These are phyloP conservation scores for Ptilonorhynchus violaceus DNA, from an alignment of 2,113 vertebrate species.

Conservation along the genomic window DNA sequence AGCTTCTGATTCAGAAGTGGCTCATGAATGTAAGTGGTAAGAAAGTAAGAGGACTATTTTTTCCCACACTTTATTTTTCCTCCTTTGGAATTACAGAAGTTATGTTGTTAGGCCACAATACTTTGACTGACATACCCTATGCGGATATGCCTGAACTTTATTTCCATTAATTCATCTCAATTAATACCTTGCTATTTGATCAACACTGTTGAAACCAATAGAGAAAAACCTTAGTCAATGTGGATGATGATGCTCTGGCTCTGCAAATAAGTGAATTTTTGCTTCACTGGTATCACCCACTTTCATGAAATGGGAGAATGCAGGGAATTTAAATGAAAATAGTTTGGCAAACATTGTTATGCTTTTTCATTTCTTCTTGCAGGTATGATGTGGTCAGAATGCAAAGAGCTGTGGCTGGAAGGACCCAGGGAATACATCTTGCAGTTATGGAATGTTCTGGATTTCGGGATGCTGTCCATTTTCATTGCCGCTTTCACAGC, in stretches of 20 bases:
- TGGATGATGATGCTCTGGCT: background rate
- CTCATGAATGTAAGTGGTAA: background rate
- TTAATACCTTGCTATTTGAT: background rate
- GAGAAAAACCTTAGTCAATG: background rate
- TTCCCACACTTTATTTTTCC: background rate
- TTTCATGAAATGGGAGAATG: background rate
- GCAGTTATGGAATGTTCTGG: slow-evolving; percentile 88
- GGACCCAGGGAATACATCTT: slow-evolving; percentile 86
- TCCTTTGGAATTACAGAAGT: background rate
- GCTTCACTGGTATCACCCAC: background rate
- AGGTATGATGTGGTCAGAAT: slow-evolving; percentile 95
- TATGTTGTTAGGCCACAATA: background rate
- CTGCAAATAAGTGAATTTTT: background rate
- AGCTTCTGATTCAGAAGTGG: background rate
- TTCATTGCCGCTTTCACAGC: slow-evolving; percentile 89
- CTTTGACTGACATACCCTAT: background rate
- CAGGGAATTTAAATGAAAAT: background rate
- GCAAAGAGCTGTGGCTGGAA: slow-evolving; percentile 89
- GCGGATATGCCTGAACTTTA: background rate
- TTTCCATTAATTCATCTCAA: background rate
- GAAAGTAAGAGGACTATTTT: background rate
- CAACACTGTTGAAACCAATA: background rate
- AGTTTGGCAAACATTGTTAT: background rate
- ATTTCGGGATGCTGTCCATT: slow-evolving; percentile 90
- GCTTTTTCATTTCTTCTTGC: background rate